These are phyloP conservation scores for Eurytoma californica DNA, from an alignment of 2,888 invertebrate species.

Conservation along the genomic window DNA sequence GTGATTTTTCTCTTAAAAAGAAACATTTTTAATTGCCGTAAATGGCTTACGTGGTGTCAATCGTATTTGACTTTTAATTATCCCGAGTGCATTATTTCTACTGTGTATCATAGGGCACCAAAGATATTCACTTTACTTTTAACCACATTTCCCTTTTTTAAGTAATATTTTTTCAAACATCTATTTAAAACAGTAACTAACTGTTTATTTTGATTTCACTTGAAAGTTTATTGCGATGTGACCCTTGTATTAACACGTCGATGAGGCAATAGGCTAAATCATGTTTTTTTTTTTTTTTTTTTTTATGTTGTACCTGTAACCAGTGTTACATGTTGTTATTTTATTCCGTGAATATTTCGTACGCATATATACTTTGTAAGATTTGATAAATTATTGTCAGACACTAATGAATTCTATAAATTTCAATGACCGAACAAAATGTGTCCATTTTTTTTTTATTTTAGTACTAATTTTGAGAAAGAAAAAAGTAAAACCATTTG, in stretches of 20 bases:
- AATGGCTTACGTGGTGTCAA: slow-evolving; percentile 30
- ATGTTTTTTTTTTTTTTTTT: background rate
- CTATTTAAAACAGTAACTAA: slow-evolving; percentile 19
- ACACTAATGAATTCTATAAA: slow-evolving; percentile 48
- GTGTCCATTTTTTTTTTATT: slow-evolving; percentile 19
- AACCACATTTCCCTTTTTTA: slow-evolving; percentile 42
- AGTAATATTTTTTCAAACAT: slow-evolving; percentile 37
- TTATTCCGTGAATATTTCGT: slow-evolving; percentile 53
- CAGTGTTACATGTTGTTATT: slow-evolving; percentile 51
- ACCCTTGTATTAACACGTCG: slow-evolving; percentile 39
- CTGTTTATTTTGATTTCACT: slow-evolving; percentile 47
- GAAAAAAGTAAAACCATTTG: slow-evolving; percentile 52
- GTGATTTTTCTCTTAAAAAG: slow-evolving; percentile 56
- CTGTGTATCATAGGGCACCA: slow-evolving; percentile 69
- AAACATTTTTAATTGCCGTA: slow-evolving; percentile 52
- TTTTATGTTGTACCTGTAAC: slow-evolving; percentile 52
- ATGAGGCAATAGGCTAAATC: slow-evolving; percentile 44
- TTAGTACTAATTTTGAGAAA: slow-evolving; percentile 27
- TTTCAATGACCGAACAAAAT: slow-evolving; percentile 46
- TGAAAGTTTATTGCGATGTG: slow-evolving; percentile 33
- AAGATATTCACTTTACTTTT: slow-evolving; percentile 68
- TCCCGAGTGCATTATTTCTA: slow-evolving; percentile 58
- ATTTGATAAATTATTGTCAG: slow-evolving; percentile 55
- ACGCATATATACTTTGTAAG: slow-evolving; percentile 49
- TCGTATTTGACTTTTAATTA: slow-evolving; percentile 53